Conservation (phyloP, 2,888 invertebrate species). For the Drosophila infuscata region DNA sequence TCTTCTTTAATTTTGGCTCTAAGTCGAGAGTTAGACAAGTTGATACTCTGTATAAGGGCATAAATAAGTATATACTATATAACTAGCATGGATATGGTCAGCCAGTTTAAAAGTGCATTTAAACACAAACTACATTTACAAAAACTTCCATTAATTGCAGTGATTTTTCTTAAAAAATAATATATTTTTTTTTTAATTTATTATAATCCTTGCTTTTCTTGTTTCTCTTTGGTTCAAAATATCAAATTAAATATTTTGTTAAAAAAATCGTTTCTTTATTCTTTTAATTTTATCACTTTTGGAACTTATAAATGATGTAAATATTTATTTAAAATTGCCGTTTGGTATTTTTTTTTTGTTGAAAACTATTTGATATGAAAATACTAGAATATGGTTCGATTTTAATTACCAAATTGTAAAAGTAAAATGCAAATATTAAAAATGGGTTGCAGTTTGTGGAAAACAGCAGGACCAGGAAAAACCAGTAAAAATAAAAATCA, state of each 20-base stretch:
- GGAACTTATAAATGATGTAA: conserved; percentile 2
- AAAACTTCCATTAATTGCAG: background rate
- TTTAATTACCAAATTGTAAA: conserved; percentile 64
- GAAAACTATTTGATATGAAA: conserved; percentile 3
- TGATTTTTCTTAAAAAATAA: background rate
- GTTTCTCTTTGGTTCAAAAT: background rate
- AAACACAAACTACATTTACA: background rate
- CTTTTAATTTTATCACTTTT: conserved; percentile 1
- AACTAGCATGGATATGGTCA: background rate
- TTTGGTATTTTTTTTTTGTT: conserved; percentile 5
- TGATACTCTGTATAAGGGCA: background rate
- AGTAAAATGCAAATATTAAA: conserved; percentile 38
- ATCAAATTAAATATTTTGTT: conserved; percentile 10
- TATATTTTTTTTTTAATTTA: background rate
- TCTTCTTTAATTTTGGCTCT: background rate
- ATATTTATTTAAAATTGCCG: conserved; percentile 8
- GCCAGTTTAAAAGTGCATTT: background rate
- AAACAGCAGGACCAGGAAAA: background rate
- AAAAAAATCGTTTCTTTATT: background rate
- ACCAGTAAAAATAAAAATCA: conserved; percentile 31
- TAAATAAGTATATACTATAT: background rate
- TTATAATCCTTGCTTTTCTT: background rate
- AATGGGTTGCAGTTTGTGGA: background rate
- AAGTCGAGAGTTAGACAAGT: background rate
- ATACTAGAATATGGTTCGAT: conserved; percentile 30